These are phyloP conservation scores for Sebastes itinus DNA, from an alignment of 2,797 vertebrate genomes.

Conservation along the genomic window DNA sequence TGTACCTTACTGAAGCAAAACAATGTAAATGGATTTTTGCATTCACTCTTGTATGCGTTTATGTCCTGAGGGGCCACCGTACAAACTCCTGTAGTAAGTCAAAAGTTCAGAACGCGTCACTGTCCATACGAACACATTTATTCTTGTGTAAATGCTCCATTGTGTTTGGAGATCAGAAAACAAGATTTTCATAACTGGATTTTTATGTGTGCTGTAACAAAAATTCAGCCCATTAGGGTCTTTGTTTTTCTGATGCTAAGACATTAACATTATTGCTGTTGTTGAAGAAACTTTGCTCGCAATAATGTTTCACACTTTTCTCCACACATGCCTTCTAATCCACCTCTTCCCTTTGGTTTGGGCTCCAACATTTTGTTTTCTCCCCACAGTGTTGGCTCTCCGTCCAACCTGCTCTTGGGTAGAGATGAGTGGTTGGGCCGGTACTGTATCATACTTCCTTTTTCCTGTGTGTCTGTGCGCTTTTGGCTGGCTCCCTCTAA, in stretches of 20 bases:
- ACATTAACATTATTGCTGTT: conserved; percentile 67
- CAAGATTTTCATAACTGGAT: conserved; percentile 8
- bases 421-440: conserved; percentile 89
- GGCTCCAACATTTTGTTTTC: conserved; percentile 78
- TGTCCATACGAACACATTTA: background rate
- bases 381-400: conserved; percentile 84
- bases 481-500: conserved; percentile 71
- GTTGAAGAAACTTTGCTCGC: conserved; percentile 35
- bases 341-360: conserved; percentile 68
- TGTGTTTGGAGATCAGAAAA: conserved; percentile 29
- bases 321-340: conserved; percentile 69
- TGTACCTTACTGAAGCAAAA: background rate
- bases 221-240: background rate
- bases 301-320: conserved; percentile 66
- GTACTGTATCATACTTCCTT: conserved; percentile 85
- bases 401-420: conserved; percentile 88
- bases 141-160: background rate
- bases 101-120: background rate
- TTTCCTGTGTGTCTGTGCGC: conserved; percentile 77
- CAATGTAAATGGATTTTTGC: background rate
- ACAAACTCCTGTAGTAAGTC: background rate
- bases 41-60: background rate
- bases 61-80: conserved; percentile 1
- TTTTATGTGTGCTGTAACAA: conserved; percentile 1
- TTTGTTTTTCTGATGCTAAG: conserved; percentile 38